Percentiles rank a stretch among this genome's conserved stretches.
phyloP scores from a whole-genome alignment of 1,140 invertebrate species.

The Leptopilina clavipes region DNA sequence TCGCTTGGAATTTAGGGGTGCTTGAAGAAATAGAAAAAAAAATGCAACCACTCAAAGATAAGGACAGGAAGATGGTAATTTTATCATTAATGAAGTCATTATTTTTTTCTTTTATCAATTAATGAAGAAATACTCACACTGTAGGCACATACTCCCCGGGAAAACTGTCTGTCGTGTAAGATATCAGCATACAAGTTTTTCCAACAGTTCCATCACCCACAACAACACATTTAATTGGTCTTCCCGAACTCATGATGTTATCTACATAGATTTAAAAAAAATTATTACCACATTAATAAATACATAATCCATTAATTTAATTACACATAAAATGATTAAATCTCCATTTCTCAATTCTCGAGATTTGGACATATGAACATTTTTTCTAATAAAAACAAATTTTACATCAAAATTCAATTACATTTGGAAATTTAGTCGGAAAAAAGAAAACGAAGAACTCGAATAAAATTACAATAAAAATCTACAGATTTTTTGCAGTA shows the following conservation, averaged over 20 bases:
- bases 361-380: too few relatives aligned
- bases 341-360: too few relatives aligned
- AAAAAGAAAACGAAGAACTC: too few relatives aligned
- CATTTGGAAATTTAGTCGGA: too few relatives aligned
- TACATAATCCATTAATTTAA: constrained; percentile 25
- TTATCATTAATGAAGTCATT: background rate
- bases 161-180: constrained; percentile 99
- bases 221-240: constrained; percentile 97
- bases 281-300: constrained; percentile 21
- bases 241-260: constrained; percentile 83
- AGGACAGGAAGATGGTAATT: background rate
- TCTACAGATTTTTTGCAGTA: too few relatives aligned
- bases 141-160: constrained; percentile 98
- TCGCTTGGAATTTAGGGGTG: background rate
- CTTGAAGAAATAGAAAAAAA: too few relatives aligned
- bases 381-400: too few relatives aligned
- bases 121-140: constrained; percentile 81
- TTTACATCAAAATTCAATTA: too few relatives aligned
- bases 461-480: too few relatives aligned
- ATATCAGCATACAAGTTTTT: constrained; percentile 99
- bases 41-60: too few relatives aligned
- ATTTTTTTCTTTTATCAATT: background rate
- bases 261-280: constrained; percentile 70
- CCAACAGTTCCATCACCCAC: constrained; percentile 95
- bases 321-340: too few relatives aligned